A percentile compares a stretch with the other conserved stretches of the same genome.
phyloP scores from a whole-genome alignment of 2,888 invertebrate species.

The Octodonta nipae region DNA sequence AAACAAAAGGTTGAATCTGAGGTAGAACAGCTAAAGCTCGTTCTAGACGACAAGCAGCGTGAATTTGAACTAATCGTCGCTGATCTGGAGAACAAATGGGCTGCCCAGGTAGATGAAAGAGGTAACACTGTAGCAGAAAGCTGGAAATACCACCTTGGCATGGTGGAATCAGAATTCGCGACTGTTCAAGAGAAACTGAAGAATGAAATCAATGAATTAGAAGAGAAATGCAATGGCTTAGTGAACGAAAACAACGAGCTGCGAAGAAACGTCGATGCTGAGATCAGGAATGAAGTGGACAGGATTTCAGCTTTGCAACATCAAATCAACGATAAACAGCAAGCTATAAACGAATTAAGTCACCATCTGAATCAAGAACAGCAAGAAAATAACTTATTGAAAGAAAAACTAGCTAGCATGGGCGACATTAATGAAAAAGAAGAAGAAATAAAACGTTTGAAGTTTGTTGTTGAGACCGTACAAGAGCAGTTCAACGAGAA shows the following conservation, averaged over 20 bases:
- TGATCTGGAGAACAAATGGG: conserved; percentile 24
- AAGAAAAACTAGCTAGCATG: background rate
- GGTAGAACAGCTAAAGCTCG: conserved; percentile 5
- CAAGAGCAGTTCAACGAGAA: conserved; percentile 24
- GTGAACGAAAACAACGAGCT: conserved; percentile 34
- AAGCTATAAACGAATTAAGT: conserved; percentile 25
- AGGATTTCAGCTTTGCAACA: conserved; percentile 29
- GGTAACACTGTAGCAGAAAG: conserved; percentile 50
- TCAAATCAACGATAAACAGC: conserved; percentile 27
- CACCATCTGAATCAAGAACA: conserved; percentile 22
- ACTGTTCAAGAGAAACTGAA: conserved; percentile 19
- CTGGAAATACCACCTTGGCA: conserved; percentile 55
- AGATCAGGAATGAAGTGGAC: conserved; percentile 32
- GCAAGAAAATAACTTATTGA: conserved; percentile 17
- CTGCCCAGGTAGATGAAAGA: conserved; percentile 45
- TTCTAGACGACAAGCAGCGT: conserved; percentile 11
- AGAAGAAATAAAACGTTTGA: conserved; percentile 16
- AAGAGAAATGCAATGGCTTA: conserved; percentile 32
- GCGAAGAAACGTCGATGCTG: conserved; percentile 32
- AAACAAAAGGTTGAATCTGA: too few relatives aligned
- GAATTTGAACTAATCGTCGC: conserved; percentile 10
- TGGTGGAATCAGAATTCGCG: conserved; percentile 49
- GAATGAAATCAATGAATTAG: conserved; percentile 39
- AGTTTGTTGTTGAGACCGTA: conserved; percentile 20
- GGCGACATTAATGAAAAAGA: conserved; percentile 17